A percentile compares a stretch with the other conserved stretches of the same genome.
phyloP scores from a whole-genome alignment of 2,888 invertebrate species.

The Epiblema foenella region DNA sequence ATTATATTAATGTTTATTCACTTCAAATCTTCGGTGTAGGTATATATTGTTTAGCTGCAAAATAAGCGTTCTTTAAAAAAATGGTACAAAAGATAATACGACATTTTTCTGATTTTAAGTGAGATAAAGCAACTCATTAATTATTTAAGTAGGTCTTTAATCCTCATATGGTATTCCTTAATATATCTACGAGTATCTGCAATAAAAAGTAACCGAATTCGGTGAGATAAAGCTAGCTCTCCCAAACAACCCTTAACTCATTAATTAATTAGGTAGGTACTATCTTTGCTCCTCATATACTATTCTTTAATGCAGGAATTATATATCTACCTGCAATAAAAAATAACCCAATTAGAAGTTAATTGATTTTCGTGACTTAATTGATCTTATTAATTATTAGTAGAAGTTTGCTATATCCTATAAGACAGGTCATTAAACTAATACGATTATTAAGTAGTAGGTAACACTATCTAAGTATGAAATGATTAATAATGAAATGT shows the following conservation, averaged over 20 bases:
- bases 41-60: too few species aligned
- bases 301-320: neutral
- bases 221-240: neutral
- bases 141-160: neutral
- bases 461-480: too few species aligned
- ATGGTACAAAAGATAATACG: too few species aligned
- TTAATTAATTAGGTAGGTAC: neutral
- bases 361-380: conserved; percentile 5
- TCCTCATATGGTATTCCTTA: neutral
- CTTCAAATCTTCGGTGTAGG: neutral
- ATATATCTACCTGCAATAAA: neutral
- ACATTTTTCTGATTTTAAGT: too few species aligned
- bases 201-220: conserved; percentile 24
- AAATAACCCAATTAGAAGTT: conserved; percentile 27
- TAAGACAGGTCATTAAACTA: conserved; percentile 1
- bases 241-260: neutral
- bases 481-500: too few species aligned
- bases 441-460: too few species aligned
- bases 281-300: neutral
- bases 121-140: neutral
- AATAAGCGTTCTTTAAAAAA: too few species aligned
- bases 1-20: neutral
- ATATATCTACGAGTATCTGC: neutral
- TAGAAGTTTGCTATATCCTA: neutral
- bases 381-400: conserved; percentile 5